Base-by-base conservation (phyloP, 2,113 vertebrate species). In the Elephantulus edwardii region DNA sequence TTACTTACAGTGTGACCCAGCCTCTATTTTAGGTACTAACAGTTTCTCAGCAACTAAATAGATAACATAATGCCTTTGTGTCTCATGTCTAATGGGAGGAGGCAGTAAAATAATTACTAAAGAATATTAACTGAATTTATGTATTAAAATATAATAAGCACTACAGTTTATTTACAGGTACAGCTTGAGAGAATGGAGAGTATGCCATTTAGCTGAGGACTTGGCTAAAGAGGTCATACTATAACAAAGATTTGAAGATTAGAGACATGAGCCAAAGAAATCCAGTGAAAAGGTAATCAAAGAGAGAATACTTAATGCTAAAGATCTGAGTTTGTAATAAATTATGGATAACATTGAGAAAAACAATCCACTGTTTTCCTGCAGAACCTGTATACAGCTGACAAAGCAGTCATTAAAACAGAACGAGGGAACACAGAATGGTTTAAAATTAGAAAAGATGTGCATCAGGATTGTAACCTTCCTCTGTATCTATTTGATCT, bases 61-160 rank as follows among this genome's bases (percentile, higher is more conserved):
- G 40, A n/a, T 66, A 78, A 85, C 1, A 81, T 24, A 3, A 13
- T 64, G 38, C 38, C 54, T 30, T 72, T 54, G n/a, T 76, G 77
- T 82, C n/a, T 62, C 56, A 48, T 54, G 80, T 92, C 44, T 85
- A 22, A 13, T 85, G 28, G 44, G n/a, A 85, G n/a, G 20, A 80
- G 42, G 28, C 38, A 76, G 42, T 58, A 24, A 92, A 74, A 88
- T 80, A 89, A 80, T 52, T 88, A 38, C 70, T 40, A 91, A 80
- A 42, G n/a, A 81, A 86, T 48, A 3, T 82, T 52, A 71, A 35
- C 64, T 60, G 52, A 19, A 3, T 35, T 54, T 82, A 22, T 75
- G 79, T 68, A 44, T 62, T 62, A 76, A 33, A 83, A 75, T 62
- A 64, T 8, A 85, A 10, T 82, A 72, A 80, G 5, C 54, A 12